A percentile compares a stretch with the other conserved stretches of the same genome.
phyloP scores from a whole-genome alignment of 2,113 vertebrate species.

The Lynx canadensis region DNA sequence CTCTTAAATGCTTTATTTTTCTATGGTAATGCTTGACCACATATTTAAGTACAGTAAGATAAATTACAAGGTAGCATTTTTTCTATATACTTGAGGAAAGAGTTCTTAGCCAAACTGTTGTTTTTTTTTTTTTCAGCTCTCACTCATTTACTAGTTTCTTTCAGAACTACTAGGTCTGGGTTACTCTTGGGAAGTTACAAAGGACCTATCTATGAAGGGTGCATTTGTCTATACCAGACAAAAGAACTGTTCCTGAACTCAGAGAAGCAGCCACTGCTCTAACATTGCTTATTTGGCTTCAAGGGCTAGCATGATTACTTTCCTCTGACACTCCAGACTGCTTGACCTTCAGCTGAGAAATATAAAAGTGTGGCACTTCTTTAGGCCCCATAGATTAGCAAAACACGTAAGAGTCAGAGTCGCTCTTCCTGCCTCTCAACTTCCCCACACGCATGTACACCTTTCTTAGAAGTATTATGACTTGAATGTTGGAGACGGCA shows the following conservation, averaged over 20 bases:
- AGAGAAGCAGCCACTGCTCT: neutral
- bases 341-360: neutral
- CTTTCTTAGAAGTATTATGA: neutral
- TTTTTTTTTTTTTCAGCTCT: neutral
- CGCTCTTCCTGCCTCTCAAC: neutral
- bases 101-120: neutral
- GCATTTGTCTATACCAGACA: neutral
- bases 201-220: neutral
- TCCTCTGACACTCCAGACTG: neutral
- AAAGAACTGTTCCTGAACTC: neutral
- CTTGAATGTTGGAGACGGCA: neutral
- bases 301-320: neutral
- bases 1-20: slow-evolving; percentile 29
- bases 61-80: neutral
- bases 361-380: neutral
- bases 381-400: neutral
- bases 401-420: neutral
- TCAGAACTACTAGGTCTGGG: neutral
- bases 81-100: neutral
- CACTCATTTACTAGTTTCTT: neutral
- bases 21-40: neutral
- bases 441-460: neutral
- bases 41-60: neutral
- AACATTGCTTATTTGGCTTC: neutral
- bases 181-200: neutral